Conservation (phyloP, 2,113 vertebrate genomes). For the Rhadina sibilatrix region DNA sequence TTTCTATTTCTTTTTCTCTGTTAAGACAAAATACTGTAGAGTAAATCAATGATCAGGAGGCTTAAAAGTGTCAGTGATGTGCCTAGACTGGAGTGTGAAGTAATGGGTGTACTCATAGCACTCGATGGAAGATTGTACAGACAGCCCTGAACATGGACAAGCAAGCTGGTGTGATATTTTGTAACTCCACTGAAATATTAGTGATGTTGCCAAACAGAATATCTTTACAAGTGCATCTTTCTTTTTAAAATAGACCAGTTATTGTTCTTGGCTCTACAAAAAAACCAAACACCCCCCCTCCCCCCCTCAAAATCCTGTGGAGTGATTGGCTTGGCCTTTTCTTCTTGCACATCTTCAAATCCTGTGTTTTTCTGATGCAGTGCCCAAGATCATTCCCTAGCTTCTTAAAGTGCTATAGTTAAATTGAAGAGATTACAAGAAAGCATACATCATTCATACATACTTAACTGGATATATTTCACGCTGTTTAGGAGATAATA, state of each 20-base stretch:
- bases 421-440: background rate
- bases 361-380: background rate
- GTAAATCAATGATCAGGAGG: background rate
- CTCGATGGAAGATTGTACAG: rapidly evolving
- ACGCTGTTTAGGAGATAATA: background rate
- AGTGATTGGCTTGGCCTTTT: background rate
- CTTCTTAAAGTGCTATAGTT: background rate
- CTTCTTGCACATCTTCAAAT: background rate
- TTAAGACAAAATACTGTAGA: background rate
- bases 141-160: background rate
- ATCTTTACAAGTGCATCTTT: background rate
- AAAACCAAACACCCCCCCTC: too few species aligned
- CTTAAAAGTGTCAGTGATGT: background rate
- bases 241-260: background rate
- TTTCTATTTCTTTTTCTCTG: background rate
- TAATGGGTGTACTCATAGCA: background rate
- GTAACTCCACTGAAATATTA: background rate
- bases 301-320: too few species aligned
- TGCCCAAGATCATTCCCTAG: background rate
- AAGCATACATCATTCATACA: background rate
- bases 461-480: background rate
- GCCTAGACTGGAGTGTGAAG: background rate
- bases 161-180: background rate
- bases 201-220: background rate
- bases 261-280: background rate